These are phyloP conservation scores for Herpetotheres cachinnans DNA, from an alignment of 2,113 vertebrate genomes.

Conservation along the genomic window DNA sequence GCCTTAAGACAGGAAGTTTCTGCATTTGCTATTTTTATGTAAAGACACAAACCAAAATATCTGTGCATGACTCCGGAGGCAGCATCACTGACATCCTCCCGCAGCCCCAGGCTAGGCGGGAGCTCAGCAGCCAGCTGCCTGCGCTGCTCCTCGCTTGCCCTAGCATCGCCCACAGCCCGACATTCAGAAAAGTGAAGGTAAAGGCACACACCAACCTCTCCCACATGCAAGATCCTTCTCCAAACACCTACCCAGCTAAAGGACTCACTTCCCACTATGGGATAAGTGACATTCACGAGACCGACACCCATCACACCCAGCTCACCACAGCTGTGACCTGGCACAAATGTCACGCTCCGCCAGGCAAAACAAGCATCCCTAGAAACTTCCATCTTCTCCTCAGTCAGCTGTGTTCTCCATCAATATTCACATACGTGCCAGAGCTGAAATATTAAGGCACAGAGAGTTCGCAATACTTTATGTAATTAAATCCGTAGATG, in stretches of 20 bases:
- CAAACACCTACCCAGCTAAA: neutral
- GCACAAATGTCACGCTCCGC: neutral
- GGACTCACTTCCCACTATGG: fast-evolving
- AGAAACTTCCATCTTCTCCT: neutral
- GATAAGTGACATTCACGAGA: fast-evolving
- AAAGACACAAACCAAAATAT: neutral
- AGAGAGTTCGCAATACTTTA: neutral
- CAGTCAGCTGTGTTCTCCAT: neutral
- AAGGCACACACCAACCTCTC: neutral
- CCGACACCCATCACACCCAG: fast-evolving
- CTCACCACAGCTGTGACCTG: fast-evolving
- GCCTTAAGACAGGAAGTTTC: neutral
- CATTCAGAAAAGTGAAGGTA: fast-evolving
- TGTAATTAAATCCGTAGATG: neutral
- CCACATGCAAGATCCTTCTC: fast-evolving
- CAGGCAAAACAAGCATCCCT: fast-evolving
- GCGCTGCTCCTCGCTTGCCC: fast-evolving
- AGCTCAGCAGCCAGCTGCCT: neutral
- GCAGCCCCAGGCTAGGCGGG: neutral
- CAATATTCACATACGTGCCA: neutral
- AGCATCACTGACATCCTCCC: neutral
- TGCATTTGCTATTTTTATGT: neutral
- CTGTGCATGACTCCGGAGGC: fast-evolving
- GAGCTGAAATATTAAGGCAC: neutral
- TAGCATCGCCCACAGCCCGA: fast-evolving